Evolutionary conservation across 30 jellyfish, hydroid and myxozoan species (phyloP), one percentile per base, ranked within the genome.

Genomic region (Turritopsis rubra): DNA sequence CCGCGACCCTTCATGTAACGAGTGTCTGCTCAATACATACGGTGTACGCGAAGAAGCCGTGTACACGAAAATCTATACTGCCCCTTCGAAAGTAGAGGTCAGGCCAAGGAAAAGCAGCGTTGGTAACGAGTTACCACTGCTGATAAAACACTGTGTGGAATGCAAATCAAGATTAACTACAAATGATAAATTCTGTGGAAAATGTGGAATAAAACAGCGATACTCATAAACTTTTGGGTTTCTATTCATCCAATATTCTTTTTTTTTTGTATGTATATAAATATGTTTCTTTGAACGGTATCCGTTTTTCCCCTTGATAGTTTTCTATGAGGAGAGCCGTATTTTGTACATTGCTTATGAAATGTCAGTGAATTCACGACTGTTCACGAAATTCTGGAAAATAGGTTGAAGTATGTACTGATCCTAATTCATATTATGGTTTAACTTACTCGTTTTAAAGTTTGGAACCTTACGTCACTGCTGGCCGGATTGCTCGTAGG

Each of bases 101-200:
- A 68, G 9, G 17, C 60, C 5, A 13, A 13, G 13, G 77, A 27
- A 9, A 23, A 68, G 30, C 16, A 27, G 9, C 30, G 0, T n/a
- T 16, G 30, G 77, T n/a, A 68, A 68, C 16, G 77, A 9, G 17
- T 16, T 27, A 27, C 77, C 77, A 68, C 30, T 27, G 9, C 30
- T 68, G 21, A 68, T 68, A 8, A 68, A 68, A 68, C 30, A 68
- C 30, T 68, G 77, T 68, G 31, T 23, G 30, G 28, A 23, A 9
- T 68, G 77, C 21, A 68, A 23, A 23, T 7, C 30, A 16, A 23
- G 30, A 17, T n/a, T 68, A 9, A 27, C 28, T 9, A 7, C 30
- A 1, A 19, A 9, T 19, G 77, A 68, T 68, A 68, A 68, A 68
- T 68, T n/a, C 30, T 68, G 77, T 68, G 77, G 77, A 19, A 68